Evolutionary conservation across 2,797 vertebrate species (phyloP).

Genomic region (Pipistrellus pygmaeus): DNA sequence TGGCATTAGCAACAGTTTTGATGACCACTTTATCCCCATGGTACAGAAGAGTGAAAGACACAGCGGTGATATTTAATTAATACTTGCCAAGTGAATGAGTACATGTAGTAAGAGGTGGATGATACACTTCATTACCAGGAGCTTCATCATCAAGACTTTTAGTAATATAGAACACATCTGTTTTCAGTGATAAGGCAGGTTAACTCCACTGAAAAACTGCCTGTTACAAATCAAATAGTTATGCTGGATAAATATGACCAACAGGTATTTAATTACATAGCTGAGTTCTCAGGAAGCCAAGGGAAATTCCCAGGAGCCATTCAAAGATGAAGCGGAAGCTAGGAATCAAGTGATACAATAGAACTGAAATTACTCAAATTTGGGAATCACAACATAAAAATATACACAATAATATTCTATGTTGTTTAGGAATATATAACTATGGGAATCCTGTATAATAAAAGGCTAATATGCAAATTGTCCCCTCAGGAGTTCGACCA

Average conservation of each 20-base stretch:
- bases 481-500: too few relatives aligned
- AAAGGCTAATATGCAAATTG: too few relatives aligned
- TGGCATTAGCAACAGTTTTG: slow-evolving; percentile 27
- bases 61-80: slow-evolving; percentile 13
- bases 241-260: slow-evolving; percentile 50
- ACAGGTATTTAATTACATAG: slow-evolving; percentile 46
- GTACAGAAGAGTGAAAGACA: not conserved
- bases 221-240: slow-evolving; percentile 51
- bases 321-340: slow-evolving; percentile 46
- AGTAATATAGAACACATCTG: slow-evolving; percentile 27
- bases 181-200: slow-evolving; percentile 51
- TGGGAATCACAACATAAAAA: slow-evolving; percentile 10
- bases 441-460: not conserved
- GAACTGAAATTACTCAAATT: slow-evolving; percentile 2
- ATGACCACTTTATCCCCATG: not conserved
- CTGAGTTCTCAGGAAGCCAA: slow-evolving; percentile 42
- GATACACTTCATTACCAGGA: slow-evolving; percentile 49
- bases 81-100: slow-evolving; percentile 46
- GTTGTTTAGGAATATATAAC: slow-evolving; percentile 37
- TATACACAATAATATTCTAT: slow-evolving; percentile 17
- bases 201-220: slow-evolving; percentile 36
- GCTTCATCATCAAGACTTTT: slow-evolving; percentile 28
- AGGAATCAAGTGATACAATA: not conserved
- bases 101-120: slow-evolving; percentile 44
- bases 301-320: slow-evolving; percentile 24